Percentiles rank a stretch among this genome's conserved stretches.
phyloP scores from a whole-genome alignment of 1,140 invertebrate genomes.

The Paralvinella palmiformis region DNA sequence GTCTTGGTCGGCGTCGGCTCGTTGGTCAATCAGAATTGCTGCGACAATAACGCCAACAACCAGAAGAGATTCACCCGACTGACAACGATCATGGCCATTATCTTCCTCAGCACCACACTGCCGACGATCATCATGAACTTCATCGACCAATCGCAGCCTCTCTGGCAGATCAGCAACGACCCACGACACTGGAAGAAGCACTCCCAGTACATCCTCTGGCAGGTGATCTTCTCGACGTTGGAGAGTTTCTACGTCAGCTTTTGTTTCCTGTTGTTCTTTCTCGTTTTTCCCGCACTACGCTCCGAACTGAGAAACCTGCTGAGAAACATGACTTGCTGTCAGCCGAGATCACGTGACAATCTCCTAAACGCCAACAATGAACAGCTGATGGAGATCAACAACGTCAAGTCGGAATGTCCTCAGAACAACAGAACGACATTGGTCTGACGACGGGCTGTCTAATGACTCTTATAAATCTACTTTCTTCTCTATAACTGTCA shows the following conservation, averaged over 20 bases:
- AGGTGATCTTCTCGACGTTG: not conserved
- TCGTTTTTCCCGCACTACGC: not conserved
- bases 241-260: not conserved
- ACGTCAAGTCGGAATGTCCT: no score
- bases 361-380: no score
- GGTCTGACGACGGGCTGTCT: no score
- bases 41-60: not conserved
- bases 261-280: not conserved
- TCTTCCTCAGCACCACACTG: not conserved
- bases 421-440: no score
- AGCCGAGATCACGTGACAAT: no score
- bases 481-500: no score
- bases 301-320: not conserved
- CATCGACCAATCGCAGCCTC: not conserved
- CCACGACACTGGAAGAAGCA: not conserved
- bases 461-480: no score
- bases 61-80: not conserved
- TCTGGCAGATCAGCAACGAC: conserved; percentile 1
- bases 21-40: not conserved
- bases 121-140: conserved; percentile 3
- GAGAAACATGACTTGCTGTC: no score
- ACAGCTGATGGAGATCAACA: no score
- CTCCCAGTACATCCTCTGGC: not conserved
- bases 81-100: not conserved
- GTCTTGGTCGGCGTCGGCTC: not conserved